Percentiles rank a stretch among this genome's conserved stretches.
Evolutionary conservation across 2,113 vertebrate species (phyloP).

Genomic region (Papio anubis): DNA sequence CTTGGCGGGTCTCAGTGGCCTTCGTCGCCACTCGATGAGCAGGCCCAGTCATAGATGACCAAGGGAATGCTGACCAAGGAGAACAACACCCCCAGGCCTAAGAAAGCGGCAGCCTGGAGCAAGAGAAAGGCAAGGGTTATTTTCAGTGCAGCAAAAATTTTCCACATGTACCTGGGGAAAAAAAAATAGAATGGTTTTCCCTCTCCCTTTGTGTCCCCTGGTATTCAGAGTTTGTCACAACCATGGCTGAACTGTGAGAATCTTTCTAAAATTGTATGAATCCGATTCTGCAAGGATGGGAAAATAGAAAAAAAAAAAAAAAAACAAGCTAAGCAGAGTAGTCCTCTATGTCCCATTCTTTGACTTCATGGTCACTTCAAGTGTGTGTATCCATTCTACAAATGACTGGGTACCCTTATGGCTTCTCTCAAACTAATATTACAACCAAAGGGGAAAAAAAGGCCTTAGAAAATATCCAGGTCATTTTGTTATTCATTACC

Average conservation of each 20-base stretch:
- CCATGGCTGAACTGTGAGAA: not conserved
- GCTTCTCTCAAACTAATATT: not conserved
- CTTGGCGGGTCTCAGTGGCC: constrained; percentile 72
- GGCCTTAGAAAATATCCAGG: not conserved
- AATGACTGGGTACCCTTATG: not conserved
- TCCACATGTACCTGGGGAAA: not conserved
- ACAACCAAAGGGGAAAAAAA: not conserved
- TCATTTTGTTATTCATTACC: not conserved
- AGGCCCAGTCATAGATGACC: constrained; percentile 89
- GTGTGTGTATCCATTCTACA: not conserved
- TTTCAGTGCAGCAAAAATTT: constrained; percentile 41
- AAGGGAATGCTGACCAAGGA: constrained; percentile 88
- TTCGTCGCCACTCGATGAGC: constrained; percentile 64
- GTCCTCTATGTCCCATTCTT: not conserved
- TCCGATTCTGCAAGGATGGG: not conserved
- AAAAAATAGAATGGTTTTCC: not conserved
- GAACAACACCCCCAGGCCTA: constrained; percentile 85
- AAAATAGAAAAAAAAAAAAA: not conserved
- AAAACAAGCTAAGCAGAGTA: not conserved
- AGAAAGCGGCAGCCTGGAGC: constrained; percentile 85
- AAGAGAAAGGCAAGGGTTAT: constrained; percentile 62
- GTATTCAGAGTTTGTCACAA: not conserved
- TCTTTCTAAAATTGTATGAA: not conserved
- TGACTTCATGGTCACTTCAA: not conserved
- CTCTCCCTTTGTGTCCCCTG: not conserved